Base-by-base conservation (phyloP, 2,888 invertebrate species). In the Piscicola geometra region DNA sequence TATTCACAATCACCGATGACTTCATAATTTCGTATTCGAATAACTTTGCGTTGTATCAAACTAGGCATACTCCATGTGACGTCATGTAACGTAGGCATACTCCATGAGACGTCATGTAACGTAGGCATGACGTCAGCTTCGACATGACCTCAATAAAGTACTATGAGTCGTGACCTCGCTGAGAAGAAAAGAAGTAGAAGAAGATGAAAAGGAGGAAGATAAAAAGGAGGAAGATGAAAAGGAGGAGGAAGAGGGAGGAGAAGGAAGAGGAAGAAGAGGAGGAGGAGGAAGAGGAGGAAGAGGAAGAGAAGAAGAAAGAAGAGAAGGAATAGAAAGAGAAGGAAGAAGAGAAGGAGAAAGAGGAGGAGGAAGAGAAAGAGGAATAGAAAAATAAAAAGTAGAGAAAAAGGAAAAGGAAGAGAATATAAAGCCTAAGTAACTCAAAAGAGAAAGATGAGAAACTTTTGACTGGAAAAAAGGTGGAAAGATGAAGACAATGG, bases 141-240 rank as follows among this genome's bases (percentile, higher is more conserved):
- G n/a, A n/a, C n/a, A n/a, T n/a, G n/a, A n/a, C n/a, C n/a, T n/a
- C n/a, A n/a, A n/a, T n/a, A 41, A 15, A 9, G 41, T 41, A 41
- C 15, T 15, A 9, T 41, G 41, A 15, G 5, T 41, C 41, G 41
- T 9, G 15, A 5, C 5, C 41, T 41, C 41, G 15, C 41, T 41
- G 15, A 5, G 5, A 15, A 5, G 5, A 41, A 41, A 41, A 9
- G 41, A 41, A 9, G 41, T 41, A 41, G n/a, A n/a, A n/a, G n/a
- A n/a, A n/a, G n/a, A n/a, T n/a, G n/a, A n/a, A n/a, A n/a, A n/a
- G n/a, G n/a, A n/a, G n/a, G n/a, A n/a, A n/a, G n/a, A n/a, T n/a
- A n/a, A n/a, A n/a, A n/a, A n/a, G n/a, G n/a, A 41, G 41, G 41
- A 21, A 52, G 69, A 70, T 75, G 50, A 64, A 67, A 75, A 36